phyloP scores from a whole-genome alignment of 2,888 invertebrate species.

The Lasius fuliginosus region DNA sequence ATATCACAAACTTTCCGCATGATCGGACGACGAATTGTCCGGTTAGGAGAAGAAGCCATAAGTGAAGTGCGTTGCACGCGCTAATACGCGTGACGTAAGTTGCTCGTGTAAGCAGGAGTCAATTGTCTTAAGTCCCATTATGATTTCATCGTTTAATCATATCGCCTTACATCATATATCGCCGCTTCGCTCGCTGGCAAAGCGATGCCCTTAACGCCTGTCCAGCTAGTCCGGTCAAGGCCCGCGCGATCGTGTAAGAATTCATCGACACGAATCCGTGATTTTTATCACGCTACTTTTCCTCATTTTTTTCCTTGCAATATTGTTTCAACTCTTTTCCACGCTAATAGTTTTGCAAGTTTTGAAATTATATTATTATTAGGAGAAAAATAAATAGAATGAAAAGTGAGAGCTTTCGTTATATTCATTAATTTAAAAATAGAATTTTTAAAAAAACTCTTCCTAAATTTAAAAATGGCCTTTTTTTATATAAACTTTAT shows the following conservation, averaged over 20 bases:
- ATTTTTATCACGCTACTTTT: conserved; percentile 41
- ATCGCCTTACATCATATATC: conserved; percentile 29
- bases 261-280: conserved; percentile 36
- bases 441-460: neutral
- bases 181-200: neutral
- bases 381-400: neutral
- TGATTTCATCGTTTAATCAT: conserved; percentile 62
- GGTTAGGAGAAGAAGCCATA: conserved; percentile 71
- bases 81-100: conserved; percentile 68
- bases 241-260: conserved; percentile 33
- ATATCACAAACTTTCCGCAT: conserved; percentile 37
- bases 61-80: conserved; percentile 66
- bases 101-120: conserved; percentile 51
- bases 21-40: conserved; percentile 65
- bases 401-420: neutral
- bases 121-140: conserved; percentile 64
- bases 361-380: neutral
- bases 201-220: conserved; percentile 42
- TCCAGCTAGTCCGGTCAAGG: conserved; percentile 44
- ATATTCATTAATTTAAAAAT: neutral
- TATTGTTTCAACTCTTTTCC: neutral
- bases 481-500: neutral
- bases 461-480: neutral
- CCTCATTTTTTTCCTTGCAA: neutral
- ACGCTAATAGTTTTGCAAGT: neutral